Evolutionary conservation across 2,113 vertebrate species (phyloP).

Genomic region (Solea solea): DNA sequence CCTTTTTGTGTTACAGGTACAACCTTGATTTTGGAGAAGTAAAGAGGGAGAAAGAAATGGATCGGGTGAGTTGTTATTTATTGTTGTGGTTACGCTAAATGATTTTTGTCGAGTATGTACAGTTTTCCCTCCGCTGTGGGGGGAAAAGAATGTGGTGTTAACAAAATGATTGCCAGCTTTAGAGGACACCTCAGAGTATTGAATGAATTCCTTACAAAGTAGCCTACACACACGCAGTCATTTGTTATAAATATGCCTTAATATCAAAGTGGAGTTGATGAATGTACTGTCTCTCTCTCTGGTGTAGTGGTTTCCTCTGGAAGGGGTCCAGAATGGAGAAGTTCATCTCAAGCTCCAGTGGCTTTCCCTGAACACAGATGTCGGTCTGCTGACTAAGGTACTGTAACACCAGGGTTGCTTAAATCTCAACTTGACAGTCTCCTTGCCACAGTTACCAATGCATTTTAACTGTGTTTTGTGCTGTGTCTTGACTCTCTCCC

Average conservation of each 20-base stretch:
- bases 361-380: slow-evolving; percentile 85
- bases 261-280: not conserved
- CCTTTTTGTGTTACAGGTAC: slow-evolving; percentile 78
- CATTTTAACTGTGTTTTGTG: not conserved
- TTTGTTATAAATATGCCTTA: not conserved
- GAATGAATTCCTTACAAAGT: too few relatives aligned
- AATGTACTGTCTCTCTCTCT: not conserved
- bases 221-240: not conserved
- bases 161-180: not conserved
- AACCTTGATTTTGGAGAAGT: slow-evolving; percentile 90
- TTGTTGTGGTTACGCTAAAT: not conserved
- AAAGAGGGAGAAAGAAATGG: slow-evolving; percentile 86
- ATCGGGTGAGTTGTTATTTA: slow-evolving; percentile 82
- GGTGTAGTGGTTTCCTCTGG: slow-evolving; percentile 90
- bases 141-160: not conserved
- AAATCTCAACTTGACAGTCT: not conserved
- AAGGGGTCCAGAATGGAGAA: slow-evolving; percentile 80
- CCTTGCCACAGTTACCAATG: not conserved
- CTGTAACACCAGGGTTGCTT: not conserved
- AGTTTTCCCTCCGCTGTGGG: not conserved
- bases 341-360: slow-evolving; percentile 92
- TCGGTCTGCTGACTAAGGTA: slow-evolving; percentile 74
- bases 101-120: not conserved
- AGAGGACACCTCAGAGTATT: too few relatives aligned
- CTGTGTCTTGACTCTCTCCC: slow-evolving; percentile 9